These are phyloP conservation scores for Trichopoda pennipes DNA, from an alignment of 2,888 invertebrate species.

Conservation along the genomic window DNA sequence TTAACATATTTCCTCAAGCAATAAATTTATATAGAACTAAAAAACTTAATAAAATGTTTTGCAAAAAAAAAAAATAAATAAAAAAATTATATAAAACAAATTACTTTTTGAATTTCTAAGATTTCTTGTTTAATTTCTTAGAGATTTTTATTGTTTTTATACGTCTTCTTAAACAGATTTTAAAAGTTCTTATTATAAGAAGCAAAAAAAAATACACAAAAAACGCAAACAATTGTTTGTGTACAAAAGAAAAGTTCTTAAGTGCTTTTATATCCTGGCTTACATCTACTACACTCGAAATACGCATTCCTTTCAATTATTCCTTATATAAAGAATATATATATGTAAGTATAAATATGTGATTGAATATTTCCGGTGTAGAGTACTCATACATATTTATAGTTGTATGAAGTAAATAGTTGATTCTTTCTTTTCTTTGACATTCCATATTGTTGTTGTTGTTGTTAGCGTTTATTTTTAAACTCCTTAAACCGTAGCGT, in stretches of 20 bases:
- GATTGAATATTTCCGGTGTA: constrained; percentile 38
- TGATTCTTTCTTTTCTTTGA: constrained; percentile 43
- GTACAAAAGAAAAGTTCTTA: constrained; percentile 59
- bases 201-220: constrained; percentile 4
- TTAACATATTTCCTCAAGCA: no score
- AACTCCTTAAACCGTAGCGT: constrained; percentile 54
- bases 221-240: constrained; percentile 31
- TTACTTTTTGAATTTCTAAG: constrained; percentile 43
- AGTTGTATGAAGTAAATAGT: constrained; percentile 48
- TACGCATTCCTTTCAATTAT: constrained; percentile 57
- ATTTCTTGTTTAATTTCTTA: constrained; percentile 51
- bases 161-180: constrained; percentile 37
- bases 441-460: constrained; percentile 39
- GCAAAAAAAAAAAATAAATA: neutral
- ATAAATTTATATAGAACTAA: no score
- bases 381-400: constrained; percentile 15
- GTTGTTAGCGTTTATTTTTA: neutral
- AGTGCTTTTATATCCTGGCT: constrained; percentile 64
- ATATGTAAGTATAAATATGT: neutral
- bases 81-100: constrained; percentile 8
- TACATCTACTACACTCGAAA: constrained; percentile 50
- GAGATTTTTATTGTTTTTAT: constrained; percentile 37
- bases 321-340: constrained; percentile 1
- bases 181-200: constrained; percentile 6
- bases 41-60: no score